Base-by-base conservation (phyloP, 2,797 vertebrate genomes). In the Lacerta bilineata region DNA sequence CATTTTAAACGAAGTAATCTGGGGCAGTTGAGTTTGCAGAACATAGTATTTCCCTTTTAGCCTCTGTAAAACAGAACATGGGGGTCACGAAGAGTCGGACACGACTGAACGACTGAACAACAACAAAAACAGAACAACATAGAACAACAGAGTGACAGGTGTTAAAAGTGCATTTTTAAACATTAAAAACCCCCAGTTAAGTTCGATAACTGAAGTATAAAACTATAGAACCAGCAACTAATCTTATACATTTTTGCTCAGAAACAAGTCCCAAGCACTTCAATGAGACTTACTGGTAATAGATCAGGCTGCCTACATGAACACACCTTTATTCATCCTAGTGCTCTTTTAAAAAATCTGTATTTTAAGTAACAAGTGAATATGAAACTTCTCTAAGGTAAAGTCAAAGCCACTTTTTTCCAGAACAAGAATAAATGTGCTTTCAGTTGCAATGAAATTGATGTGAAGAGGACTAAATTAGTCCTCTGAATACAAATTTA, bases 21-120 rank as follows among this genome's bases (percentile, higher is more conserved):
- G 46, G 27, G 68, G 23, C 4, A 33, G 8, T 69, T 18, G 6
- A 59, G 55, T 23, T 72, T 88, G 80, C 80, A 77, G 13, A 27
- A 43, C 17, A 76, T 43, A 43, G 78, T 15, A n/a, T 9, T 71
- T 80, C 64, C 69, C 77, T 92, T 88, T 83, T 36, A 84, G 64
- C 75, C 64, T 68, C 59, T 29, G 74, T 46, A 68, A 61, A 15
- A 4, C 68, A 71, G 66, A 43, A 29, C 36, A 20, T n/a, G n/a
- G n/a, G n/a, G n/a, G n/a, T n/a, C n/a, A n/a, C n/a, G n/a, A n/a
- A n/a, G n/a, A n/a, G n/a, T n/a, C n/a, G n/a, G n/a, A n/a, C n/a
- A n/a, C n/a, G n/a, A n/a, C n/a, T n/a, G n/a, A n/a, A n/a, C n/a
- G n/a, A n/a, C n/a, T n/a, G n/a, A n/a, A n/a, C n/a, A n/a, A n/a